Evolutionary conservation across 2,888 invertebrate species (phyloP).

Genomic region (Phaedon cochleariae): DNA sequence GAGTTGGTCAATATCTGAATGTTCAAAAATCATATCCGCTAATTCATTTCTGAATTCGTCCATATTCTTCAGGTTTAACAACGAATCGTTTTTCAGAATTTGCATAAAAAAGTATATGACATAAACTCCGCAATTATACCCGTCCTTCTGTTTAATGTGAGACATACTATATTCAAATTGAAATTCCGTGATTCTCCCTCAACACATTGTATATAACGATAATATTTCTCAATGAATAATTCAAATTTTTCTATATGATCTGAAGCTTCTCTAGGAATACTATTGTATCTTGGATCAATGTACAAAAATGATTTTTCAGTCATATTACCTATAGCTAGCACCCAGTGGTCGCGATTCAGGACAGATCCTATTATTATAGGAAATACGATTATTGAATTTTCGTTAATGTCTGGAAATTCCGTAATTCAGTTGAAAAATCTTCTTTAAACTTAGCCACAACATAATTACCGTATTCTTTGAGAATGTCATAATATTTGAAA

Average conservation of each 20-base stretch:
- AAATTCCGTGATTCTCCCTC: background rate
- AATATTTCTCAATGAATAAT: background rate
- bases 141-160: constrained; percentile 4
- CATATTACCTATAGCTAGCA: background rate
- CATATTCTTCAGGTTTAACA: too few relatives aligned
- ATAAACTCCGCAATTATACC: constrained; percentile 6
- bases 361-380: background rate
- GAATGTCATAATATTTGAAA: background rate
- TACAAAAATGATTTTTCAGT: too few relatives aligned
- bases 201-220: background rate
- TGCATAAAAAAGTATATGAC: constrained; percentile 3
- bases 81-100: constrained; percentile 1
- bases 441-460: background rate
- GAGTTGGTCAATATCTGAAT: background rate
- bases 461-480: constrained; percentile 1
- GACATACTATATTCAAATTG: background rate
- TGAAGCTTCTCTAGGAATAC: background rate
- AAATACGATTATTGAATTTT: background rate
- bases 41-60: too few relatives aligned
- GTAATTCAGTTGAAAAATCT: background rate
- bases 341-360: constrained; percentile 8
- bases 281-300: constrained; percentile 2
- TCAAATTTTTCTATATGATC: constrained; percentile 3
- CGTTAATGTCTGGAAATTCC: background rate
- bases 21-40: background rate